A percentile compares a stretch with the other conserved stretches of the same genome.
These are phyloP conservation scores for Dinocampus coccinellae DNA, from an alignment of 2,888 invertebrate genomes.

Conservation along the genomic window DNA sequence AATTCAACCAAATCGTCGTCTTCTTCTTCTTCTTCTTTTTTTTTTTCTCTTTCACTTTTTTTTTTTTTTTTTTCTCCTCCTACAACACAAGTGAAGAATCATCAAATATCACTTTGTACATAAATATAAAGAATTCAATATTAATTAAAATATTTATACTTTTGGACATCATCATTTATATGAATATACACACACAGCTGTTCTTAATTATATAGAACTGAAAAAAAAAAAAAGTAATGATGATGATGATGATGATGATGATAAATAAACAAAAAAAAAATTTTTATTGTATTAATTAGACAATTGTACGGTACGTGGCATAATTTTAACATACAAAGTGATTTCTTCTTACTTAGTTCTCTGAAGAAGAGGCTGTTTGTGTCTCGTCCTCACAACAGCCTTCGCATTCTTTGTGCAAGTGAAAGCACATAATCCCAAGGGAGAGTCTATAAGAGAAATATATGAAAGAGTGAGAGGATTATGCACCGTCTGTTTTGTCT, in stretches of 20 bases:
- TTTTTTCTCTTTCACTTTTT: too few species aligned
- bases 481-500: constrained; percentile 15
- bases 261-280: too few species aligned
- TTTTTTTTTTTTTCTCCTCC: background rate
- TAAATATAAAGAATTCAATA: too few species aligned
- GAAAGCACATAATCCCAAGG: constrained; percentile 37
- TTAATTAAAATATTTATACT: background rate
- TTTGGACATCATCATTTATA: too few species aligned
- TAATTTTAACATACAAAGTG: constrained; percentile 21
- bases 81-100: too few species aligned
- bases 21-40: too few species aligned
- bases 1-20: constrained; percentile 13
- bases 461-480: constrained; percentile 35
- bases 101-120: too few species aligned
- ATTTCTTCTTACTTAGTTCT: constrained; percentile 1
- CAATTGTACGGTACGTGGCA: constrained; percentile 34
- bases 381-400: constrained; percentile 52
- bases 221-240: too few species aligned
- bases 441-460: constrained; percentile 31
- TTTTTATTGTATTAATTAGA: too few species aligned
- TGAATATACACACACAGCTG: too few species aligned
- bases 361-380: constrained; percentile 27
- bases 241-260: too few species aligned
- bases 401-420: constrained; percentile 60
- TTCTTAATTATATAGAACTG: too few species aligned